Conservation (phyloP, 2,797 vertebrate genomes). For the Peromyscus attwateri region DNA sequence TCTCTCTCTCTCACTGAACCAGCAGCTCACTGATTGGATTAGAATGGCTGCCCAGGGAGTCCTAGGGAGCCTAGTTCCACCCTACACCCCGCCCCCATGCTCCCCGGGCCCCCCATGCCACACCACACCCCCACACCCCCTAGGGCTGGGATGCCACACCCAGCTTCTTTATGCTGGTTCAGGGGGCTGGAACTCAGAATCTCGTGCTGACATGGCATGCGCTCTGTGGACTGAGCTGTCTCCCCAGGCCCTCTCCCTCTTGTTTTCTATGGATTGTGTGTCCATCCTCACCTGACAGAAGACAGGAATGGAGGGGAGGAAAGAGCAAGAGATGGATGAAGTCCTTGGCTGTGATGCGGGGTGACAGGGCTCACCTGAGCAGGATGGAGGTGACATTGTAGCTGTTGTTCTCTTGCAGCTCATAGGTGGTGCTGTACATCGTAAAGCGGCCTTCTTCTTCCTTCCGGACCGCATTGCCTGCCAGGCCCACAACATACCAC, state of each 20-base stretch:
- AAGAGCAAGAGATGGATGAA: neutral
- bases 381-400: conserved; percentile 89
- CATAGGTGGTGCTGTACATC: conserved; percentile 90
- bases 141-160: neutral
- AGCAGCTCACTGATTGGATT: neutral
- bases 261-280: neutral
- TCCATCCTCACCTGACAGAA: fast-evolving
- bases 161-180: neutral
- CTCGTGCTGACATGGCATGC: neutral
- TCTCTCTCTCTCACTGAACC: neutral
- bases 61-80: neutral
- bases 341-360: neutral
- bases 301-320: neutral
- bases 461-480: conserved; percentile 91
- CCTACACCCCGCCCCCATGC: too few species aligned
- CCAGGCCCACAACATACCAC: conserved; percentile 93
- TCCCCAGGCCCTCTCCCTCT: neutral
- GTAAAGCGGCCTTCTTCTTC: conserved; percentile 87
- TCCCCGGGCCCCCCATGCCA: too few species aligned
- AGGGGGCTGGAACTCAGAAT: neutral
- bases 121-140: too few species aligned
- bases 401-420: conserved; percentile 87
- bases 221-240: too few species aligned
- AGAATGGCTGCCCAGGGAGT: neutral
- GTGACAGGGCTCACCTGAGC: conserved; percentile 45